Percentiles rank a stretch among this genome's conserved stretches.
These are phyloP conservation scores for Urocitellus parryii DNA, from an alignment of 2,113 vertebrate species.

Conservation along the genomic window DNA sequence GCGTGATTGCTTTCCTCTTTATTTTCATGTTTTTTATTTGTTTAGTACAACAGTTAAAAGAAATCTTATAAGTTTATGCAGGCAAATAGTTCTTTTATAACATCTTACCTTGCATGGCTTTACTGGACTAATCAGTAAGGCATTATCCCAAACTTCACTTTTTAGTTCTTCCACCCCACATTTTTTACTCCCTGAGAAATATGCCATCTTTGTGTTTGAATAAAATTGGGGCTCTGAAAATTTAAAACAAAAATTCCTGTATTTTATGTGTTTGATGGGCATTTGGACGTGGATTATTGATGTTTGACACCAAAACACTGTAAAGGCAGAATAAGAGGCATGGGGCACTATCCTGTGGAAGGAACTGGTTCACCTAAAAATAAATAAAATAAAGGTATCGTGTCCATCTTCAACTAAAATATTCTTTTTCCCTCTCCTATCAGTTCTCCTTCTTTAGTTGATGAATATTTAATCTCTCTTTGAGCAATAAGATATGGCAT, in stretches of 20 bases:
- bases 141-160: background rate
- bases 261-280: slow-evolving; percentile 4
- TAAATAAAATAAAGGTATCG: too few species aligned
- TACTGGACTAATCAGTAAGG: background rate
- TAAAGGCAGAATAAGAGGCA: background rate
- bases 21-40: background rate
- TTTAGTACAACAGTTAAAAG: background rate
- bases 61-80: background rate
- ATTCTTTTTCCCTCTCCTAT: background rate
- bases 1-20: slow-evolving; percentile 27
- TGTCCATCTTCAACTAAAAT: too few species aligned
- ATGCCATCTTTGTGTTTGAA: background rate
- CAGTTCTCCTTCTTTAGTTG: background rate
- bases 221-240: background rate
- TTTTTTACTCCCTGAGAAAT: background rate
- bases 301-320: slow-evolving; percentile 53
- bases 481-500: background rate
- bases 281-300: background rate
- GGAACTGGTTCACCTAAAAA: background rate
- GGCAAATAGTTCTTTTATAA: slow-evolving; percentile 13
- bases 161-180: background rate
- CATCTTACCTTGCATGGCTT: background rate
- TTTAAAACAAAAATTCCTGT: background rate
- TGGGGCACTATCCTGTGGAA: background rate
- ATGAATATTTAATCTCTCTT: background rate